phyloP scores from a whole-genome alignment of 2,888 invertebrate genomes.

The Mesoligia furuncula region DNA sequence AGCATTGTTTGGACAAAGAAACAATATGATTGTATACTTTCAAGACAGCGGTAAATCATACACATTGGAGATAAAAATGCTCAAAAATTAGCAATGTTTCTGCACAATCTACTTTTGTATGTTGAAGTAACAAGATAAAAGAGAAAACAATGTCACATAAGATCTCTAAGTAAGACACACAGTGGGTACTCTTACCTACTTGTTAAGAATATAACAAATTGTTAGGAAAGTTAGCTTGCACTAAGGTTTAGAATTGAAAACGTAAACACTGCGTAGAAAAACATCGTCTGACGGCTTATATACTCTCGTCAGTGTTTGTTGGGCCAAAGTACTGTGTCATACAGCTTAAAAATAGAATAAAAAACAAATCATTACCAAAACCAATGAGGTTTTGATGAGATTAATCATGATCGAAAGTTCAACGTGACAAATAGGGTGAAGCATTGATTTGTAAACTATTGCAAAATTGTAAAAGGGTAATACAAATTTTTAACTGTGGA shows the following conservation, averaged over 20 bases:
- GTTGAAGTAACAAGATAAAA: neutral
- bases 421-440: neutral
- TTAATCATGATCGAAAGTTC: slow-evolving; percentile 18
- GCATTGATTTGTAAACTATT: slow-evolving; percentile 7
- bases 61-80: neutral
- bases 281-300: slow-evolving; percentile 16
- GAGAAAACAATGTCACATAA: neutral
- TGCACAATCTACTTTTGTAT: neutral
- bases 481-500: slow-evolving; percentile 1
- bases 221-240: neutral
- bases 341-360: slow-evolving; percentile 38
- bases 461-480: slow-evolving; percentile 8
- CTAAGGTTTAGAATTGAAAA: slow-evolving; percentile 1
- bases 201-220: slow-evolving; percentile 13
- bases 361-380: slow-evolving; percentile 10
- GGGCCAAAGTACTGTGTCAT: slow-evolving; percentile 31
- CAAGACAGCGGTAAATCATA: neutral
- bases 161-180: neutral
- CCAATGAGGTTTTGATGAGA: slow-evolving; percentile 3
- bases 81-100: neutral
- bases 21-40: neutral
- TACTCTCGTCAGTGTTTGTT: slow-evolving; percentile 17
- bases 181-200: slow-evolving; percentile 14
- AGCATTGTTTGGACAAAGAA: neutral
- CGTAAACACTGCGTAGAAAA: slow-evolving; percentile 54